Conservation (phyloP, 1,140 invertebrate genomes). For the Drosophila sucinea region DNA sequence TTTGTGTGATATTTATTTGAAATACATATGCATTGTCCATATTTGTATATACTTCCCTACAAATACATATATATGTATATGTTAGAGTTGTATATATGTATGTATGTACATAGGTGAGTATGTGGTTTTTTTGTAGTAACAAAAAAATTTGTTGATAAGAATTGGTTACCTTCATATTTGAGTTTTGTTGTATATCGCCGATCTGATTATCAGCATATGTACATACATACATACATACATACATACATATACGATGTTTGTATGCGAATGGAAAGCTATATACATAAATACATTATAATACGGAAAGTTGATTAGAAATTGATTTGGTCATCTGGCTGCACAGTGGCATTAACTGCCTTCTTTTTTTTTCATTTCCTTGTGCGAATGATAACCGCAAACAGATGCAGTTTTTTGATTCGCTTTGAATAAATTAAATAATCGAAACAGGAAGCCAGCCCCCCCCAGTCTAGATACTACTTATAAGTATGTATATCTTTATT, state of each 20-base stretch:
- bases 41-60: constrained; percentile 9
- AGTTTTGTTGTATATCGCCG: constrained; percentile 27
- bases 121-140: background rate
- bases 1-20: constrained; percentile 40
- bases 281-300: constrained; percentile 76
- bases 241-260: constrained; percentile 1
- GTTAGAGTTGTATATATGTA: background rate
- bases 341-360: constrained; percentile 39
- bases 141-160: constrained; percentile 6
- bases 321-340: constrained; percentile 51
- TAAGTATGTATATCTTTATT: too few relatives aligned
- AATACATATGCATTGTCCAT: constrained; percentile 24
- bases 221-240: constrained; percentile 17
- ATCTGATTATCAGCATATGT: constrained; percentile 42
- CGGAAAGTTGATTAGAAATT: constrained; percentile 62
- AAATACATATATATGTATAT: constrained; percentile 15
- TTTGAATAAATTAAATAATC: too few relatives aligned
- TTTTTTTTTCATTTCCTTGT: constrained; percentile 1
- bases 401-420: too few relatives aligned
- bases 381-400: too few relatives aligned
- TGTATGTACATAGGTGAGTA: background rate
- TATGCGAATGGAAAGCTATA: constrained; percentile 30
- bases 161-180: constrained; percentile 23
- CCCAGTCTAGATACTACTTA: too few relatives aligned
- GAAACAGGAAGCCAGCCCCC: too few relatives aligned